A percentile compares a stretch with the other conserved stretches of the same genome.
These are phyloP conservation scores for Altica lythri DNA, from an alignment of 2,888 invertebrate species.

Conservation along the genomic window DNA sequence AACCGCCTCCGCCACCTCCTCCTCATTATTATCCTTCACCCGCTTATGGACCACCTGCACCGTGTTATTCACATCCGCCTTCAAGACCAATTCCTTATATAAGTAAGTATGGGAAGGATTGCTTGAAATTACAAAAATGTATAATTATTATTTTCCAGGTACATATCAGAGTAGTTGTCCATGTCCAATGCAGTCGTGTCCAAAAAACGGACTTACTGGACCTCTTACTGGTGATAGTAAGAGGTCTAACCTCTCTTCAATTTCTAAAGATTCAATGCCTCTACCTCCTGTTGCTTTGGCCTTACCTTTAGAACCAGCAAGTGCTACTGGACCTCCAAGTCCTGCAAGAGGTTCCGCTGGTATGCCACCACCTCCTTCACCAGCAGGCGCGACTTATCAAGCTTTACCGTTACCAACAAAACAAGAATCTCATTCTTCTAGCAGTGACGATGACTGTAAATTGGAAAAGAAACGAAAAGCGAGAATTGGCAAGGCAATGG, in stretches of 20 bases:
- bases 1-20: conserved; percentile 49
- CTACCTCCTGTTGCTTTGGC: conserved; percentile 60
- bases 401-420: conserved; percentile 45
- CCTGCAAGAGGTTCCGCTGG: conserved; percentile 72
- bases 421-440: conserved; percentile 42
- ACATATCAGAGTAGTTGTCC: conserved; percentile 73
- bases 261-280: conserved; percentile 56
- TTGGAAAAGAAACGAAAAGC: conserved; percentile 59
- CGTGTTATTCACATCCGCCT: conserved; percentile 65
- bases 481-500: conserved; percentile 70
- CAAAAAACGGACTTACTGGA: conserved; percentile 98
- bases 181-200: conserved; percentile 92
- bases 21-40: conserved; percentile 60
- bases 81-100: conserved; percentile 67
- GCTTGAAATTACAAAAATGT: no score
- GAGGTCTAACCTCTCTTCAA: conserved; percentile 58
- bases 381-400: conserved; percentile 59
- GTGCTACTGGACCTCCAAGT: conserved; percentile 67
- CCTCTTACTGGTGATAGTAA: conserved; percentile 97
- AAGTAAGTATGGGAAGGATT: conserved; percentile 61
- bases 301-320: conserved; percentile 58
- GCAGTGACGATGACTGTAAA: conserved; percentile 42
- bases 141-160: conserved; percentile 49
- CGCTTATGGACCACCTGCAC: conserved; percentile 59
- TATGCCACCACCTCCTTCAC: conserved; percentile 66